Percentiles rank a stretch among this genome's conserved stretches.
Conservation (phyloP, 2,113 vertebrate genomes). For the Cacatua alba region DNA sequence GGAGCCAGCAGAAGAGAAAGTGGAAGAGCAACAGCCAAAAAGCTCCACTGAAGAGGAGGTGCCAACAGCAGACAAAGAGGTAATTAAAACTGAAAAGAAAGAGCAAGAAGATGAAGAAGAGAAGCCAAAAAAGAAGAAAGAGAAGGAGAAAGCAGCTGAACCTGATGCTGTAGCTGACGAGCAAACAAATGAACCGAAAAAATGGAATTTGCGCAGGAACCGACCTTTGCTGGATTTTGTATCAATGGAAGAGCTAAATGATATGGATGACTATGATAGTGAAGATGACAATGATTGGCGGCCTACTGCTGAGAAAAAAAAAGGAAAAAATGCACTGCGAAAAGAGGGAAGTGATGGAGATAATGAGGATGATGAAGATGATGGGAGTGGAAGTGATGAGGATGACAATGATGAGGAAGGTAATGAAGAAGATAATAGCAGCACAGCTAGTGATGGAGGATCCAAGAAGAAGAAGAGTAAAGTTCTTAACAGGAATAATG, state of each 20-base stretch:
- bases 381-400: slow-evolving; percentile 81
- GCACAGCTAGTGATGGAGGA: slow-evolving; percentile 83
- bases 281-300: slow-evolving; percentile 99
- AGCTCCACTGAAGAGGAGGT: slow-evolving; percentile 73
- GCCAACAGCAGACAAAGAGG: slow-evolving; percentile 77
- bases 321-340: slow-evolving; percentile 78
- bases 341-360: slow-evolving; percentile 86
- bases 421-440: slow-evolving; percentile 81
- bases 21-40: slow-evolving; percentile 77
- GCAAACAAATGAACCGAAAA: slow-evolving; percentile 88
- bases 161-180: slow-evolving; percentile 80
- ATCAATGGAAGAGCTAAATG: slow-evolving; percentile 95
- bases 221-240: slow-evolving; percentile 93
- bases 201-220: slow-evolving; percentile 97
- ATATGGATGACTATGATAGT: slow-evolving; percentile 98
- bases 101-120: slow-evolving; percentile 80
- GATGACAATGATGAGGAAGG: slow-evolving; percentile 82
- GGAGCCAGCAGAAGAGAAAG: slow-evolving; percentile 72
- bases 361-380: slow-evolving; percentile 83
- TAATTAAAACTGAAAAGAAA: slow-evolving; percentile 82
- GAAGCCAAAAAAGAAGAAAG: slow-evolving; percentile 78
- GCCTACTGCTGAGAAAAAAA: slow-evolving; percentile 87
- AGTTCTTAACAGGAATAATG: slow-evolving; percentile 82
- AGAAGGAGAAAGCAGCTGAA: slow-evolving; percentile 79
- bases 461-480: slow-evolving; percentile 89